Percentiles rank a stretch among this genome's conserved stretches.
phyloP scores from a whole-genome alignment of 2,113 vertebrate species.

The Malurus cyaneus region DNA sequence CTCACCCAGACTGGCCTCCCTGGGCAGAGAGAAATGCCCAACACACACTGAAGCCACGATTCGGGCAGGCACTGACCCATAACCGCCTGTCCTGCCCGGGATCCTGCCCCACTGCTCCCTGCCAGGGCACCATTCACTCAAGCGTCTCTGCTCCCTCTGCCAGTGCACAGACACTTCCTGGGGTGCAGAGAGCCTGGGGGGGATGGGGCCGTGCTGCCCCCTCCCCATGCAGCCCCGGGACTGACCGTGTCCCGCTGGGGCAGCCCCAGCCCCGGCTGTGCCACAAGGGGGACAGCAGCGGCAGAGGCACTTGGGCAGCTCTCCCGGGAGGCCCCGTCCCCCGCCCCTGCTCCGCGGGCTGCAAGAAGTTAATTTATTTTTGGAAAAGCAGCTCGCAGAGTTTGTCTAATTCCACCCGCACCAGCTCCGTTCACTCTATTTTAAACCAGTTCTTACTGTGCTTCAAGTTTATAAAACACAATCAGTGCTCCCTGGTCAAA shows the following conservation, averaged over 20 bases:
- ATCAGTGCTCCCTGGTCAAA: slow-evolving; percentile 39
- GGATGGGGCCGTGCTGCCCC: not conserved
- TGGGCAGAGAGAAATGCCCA: not conserved
- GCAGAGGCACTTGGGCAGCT: not conserved
- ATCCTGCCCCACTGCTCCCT: not conserved
- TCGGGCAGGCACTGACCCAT: not conserved
- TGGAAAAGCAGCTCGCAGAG: slow-evolving; percentile 60
- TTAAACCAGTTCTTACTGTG: slow-evolving; percentile 58
- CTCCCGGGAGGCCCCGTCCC: not conserved
- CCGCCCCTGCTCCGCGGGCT: slow-evolving; percentile 25
- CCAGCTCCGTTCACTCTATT: slow-evolving; percentile 62
- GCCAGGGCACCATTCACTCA: not conserved
- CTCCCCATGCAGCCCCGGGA: not conserved
- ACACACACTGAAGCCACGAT: rapidly evolving
- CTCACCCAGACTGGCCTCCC: not conserved
- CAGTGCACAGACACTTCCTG: rapidly evolving
- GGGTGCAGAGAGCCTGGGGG: not conserved
- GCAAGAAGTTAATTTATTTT: slow-evolving; percentile 69
- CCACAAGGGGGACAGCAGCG: not conserved
- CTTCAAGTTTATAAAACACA: slow-evolving; percentile 62
- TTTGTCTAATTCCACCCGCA: slow-evolving; percentile 64
- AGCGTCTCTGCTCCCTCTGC: not conserved
- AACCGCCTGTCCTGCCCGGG: no score
- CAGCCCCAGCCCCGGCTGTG: not conserved
- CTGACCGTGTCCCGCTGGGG: not conserved